Evolutionary conservation across 2,888 invertebrate species (phyloP), one percentile per base, ranked within the genome.

Genomic region (Teinopalpus imperialis): DNA sequence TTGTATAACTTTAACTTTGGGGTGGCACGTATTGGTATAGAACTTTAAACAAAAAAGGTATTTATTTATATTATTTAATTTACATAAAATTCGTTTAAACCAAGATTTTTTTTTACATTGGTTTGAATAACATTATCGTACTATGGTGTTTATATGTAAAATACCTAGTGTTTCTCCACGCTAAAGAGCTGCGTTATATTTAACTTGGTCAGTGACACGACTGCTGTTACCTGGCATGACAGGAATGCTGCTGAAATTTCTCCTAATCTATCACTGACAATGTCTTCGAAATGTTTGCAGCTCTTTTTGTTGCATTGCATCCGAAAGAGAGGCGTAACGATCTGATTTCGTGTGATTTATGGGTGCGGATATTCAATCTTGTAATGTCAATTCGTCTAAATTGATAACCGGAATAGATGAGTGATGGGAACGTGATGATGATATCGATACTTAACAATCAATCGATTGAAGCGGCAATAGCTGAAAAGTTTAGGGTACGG

Each of bases 341-440:
- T 31, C 37, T 26, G 20, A 32, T 32, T 27, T 26, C 32, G 34
- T 13, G 23, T 39, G 45, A 39, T 39, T 10, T 45, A 45, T 39
- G 18, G 31, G 12, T 9, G 43, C 20, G 31, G 7, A 26, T 34
- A 13, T 23, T 36, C 29, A 24, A 36, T 36, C 23, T 29, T 14
- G 29, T 21, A 23, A 31, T 43, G 26, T 36, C 44, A 44, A 44
- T 24, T 24, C 30, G 16, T 35, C 6, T 26, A 29, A 43, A 35
- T 35, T 29, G 43, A 35, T 29, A 43, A 43, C 21, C 7, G 20
- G 26, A 27, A 43, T 27, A 3, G 1, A 42, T 9, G 20, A 42
- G 40, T 42, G 43, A 7, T 43, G 35, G 3, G 13, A 6, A 34
- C 9, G 3, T 13, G 4, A 7, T 3, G 9, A 10, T 16, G 2